Evolutionary conservation across 2,113 vertebrate genomes (phyloP), one percentile per base, ranked within the genome.

Genomic region (Mustela lutreola): DNA sequence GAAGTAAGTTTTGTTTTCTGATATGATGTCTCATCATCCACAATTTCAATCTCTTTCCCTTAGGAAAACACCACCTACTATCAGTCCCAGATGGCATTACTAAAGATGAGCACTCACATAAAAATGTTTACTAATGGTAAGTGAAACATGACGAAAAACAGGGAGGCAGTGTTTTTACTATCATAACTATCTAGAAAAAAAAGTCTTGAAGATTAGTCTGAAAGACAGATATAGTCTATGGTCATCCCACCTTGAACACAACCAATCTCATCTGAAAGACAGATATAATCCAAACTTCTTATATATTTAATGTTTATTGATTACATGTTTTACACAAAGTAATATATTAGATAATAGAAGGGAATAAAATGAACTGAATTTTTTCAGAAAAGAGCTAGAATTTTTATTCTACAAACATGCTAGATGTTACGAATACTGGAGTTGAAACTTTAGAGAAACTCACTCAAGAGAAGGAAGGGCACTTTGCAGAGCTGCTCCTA

Each of bases 361-460:
- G 79, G 8, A 88, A 96, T 60, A 53, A 85, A 96, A 48, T 56
- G 8, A 10, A 53, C 33, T 53, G 11, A 36, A 26, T 26, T 45
- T 42, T 89, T 89, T 45, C 70, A 76, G 11, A 56, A 45, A 91
- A 56, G 65, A 86, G 24, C 28, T 48, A 75, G 67, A 93, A 92
- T 71, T 76, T 42, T 84, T 83, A 84, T 21, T 87, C 42, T 65
- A 75, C 2, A 84, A 85, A 75, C 31, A 39, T 42, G 15, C 3
- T 62, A 82, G 4, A 31, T 82, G 16, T 97, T 88, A 96, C 11
- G 95, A 89, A 79, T 82, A 36, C 10, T 70, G 26, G 56, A 87
- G 31, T 9, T 80, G 16, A 81, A 97, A 92, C 21, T 75, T 92
- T n/a, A 88, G 91, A 58, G 62, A 95, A 83, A 91, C 21, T 88